These are phyloP conservation scores for Heliconius himera DNA, from an alignment of 1,140 invertebrate genomes.

Conservation along the genomic window DNA sequence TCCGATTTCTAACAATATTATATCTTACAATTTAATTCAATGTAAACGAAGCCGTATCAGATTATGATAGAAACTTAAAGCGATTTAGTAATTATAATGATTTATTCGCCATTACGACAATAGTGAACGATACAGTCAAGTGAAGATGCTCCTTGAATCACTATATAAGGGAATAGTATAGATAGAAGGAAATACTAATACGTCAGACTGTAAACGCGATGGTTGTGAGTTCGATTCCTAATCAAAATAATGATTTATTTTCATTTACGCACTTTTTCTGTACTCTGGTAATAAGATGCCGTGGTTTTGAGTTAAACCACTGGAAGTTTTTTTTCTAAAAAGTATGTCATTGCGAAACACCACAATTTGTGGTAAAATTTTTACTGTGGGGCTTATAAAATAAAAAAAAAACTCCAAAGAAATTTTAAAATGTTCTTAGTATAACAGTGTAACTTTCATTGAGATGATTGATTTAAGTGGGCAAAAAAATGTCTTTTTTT, in stretches of 20 bases:
- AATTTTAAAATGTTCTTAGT: neutral
- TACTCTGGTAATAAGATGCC: too few relatives aligned
- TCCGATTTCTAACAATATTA: too few relatives aligned
- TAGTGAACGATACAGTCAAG: conserved; percentile 30
- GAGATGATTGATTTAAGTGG: neutral
- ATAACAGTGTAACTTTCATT: neutral
- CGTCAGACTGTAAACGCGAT: neutral
- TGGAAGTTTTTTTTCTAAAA: too few relatives aligned
- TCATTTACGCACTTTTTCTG: too few relatives aligned
- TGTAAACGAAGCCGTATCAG: neutral
- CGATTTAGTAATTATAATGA: conserved; percentile 14
- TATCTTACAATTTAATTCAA: neutral
- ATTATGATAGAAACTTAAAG: neutral
- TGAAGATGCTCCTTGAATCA: conserved; percentile 45
- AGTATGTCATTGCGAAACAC: too few relatives aligned
- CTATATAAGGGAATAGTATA: too few relatives aligned
- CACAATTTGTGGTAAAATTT: neutral
- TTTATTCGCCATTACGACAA: conserved; percentile 18
- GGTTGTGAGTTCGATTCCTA: too few relatives aligned
- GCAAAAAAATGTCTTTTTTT: neutral
- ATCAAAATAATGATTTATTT: too few relatives aligned
- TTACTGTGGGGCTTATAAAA: neutral
- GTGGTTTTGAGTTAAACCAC: too few relatives aligned
- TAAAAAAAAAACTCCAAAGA: neutral
- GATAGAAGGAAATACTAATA: neutral